A percentile compares a stretch with the other conserved stretches of the same genome.
These are phyloP conservation scores for Macrocentrus cingulum DNA, from an alignment of 1,140 invertebrate species.

Conservation along the genomic window DNA sequence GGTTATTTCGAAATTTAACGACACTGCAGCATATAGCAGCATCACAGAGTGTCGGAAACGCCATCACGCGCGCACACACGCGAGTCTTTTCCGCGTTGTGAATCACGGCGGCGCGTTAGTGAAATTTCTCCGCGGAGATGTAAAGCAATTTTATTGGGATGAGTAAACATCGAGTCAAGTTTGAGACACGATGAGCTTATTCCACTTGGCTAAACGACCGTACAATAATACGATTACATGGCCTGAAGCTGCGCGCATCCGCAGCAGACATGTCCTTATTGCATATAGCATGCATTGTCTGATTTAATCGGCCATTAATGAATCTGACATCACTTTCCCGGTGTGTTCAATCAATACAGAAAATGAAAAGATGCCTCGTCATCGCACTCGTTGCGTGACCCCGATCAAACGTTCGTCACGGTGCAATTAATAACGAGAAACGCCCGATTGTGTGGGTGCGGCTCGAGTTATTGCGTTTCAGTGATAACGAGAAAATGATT, in stretches of 20 bases:
- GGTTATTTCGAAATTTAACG: constrained; percentile 15
- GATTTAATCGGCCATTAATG: too few species aligned
- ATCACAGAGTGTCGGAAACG: neutral
- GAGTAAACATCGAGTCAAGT: constrained; percentile 33
- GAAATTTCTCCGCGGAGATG: constrained; percentile 5
- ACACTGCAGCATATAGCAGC: neutral
- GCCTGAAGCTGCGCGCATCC: too few species aligned
- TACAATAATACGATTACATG: constrained; percentile 57
- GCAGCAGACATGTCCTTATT: too few species aligned
- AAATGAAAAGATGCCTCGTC: neutral
- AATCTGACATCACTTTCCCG: too few species aligned
- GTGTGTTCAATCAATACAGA: constrained; percentile 4
- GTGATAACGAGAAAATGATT: constrained; percentile 50
- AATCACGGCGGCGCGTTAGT: too few species aligned
- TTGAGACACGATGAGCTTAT: constrained; percentile 56
- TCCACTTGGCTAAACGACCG: constrained; percentile 47
- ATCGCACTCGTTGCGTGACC: constrained; percentile 22
- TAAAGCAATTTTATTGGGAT: constrained; percentile 36
- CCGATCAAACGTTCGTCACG: constrained; percentile 40
- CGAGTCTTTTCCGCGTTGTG: too few species aligned
- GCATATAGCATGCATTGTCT: too few species aligned
- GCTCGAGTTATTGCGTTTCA: constrained; percentile 34
- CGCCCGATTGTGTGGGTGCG: constrained; percentile 8
- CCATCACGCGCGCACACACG: too few species aligned
- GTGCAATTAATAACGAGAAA: constrained; percentile 42